These are phyloP conservation scores for Nothocercus julius DNA, from an alignment of 2,113 vertebrate species.

Conservation along the genomic window DNA sequence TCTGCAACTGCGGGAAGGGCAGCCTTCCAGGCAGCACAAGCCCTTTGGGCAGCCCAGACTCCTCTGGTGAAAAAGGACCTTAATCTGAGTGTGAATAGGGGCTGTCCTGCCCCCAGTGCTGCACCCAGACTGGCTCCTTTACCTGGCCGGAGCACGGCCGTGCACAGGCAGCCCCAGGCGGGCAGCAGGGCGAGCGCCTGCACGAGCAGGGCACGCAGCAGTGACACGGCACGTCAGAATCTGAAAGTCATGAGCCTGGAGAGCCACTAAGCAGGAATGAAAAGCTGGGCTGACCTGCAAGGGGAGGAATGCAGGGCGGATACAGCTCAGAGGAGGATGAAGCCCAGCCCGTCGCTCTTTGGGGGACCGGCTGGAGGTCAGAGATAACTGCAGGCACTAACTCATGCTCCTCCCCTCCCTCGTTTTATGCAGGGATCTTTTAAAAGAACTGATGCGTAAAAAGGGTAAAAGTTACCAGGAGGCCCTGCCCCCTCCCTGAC, in stretches of 20 bases:
- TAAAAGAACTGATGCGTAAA: neutral
- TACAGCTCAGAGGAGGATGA: neutral
- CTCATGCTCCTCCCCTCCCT: neutral
- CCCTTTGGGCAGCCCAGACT: rapidly evolving
- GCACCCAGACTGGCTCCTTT: neutral
- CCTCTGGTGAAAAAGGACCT: rapidly evolving
- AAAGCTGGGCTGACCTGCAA: neutral
- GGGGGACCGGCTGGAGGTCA: neutral
- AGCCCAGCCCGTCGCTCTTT: neutral
- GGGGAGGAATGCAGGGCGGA: neutral
- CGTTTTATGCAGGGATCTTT: neutral
- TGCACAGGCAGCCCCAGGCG: rapidly evolving
- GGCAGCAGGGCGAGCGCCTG: rapidly evolving
- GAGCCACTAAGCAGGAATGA: rapidly evolving
- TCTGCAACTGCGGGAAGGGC: neutral
- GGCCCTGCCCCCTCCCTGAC: constrained; percentile 8
- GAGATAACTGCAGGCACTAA: neutral
- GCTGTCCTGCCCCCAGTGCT: neutral
- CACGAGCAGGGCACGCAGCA: rapidly evolving
- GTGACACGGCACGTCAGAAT: rapidly evolving
- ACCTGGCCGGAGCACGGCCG: rapidly evolving
- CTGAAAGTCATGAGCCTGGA: neutral
- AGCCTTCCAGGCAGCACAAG: neutral
- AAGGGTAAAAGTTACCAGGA: constrained; percentile 4
- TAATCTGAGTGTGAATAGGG: neutral